Base-by-base conservation (phyloP, 2,113 vertebrate species). In the Hippocampus comes region DNA sequence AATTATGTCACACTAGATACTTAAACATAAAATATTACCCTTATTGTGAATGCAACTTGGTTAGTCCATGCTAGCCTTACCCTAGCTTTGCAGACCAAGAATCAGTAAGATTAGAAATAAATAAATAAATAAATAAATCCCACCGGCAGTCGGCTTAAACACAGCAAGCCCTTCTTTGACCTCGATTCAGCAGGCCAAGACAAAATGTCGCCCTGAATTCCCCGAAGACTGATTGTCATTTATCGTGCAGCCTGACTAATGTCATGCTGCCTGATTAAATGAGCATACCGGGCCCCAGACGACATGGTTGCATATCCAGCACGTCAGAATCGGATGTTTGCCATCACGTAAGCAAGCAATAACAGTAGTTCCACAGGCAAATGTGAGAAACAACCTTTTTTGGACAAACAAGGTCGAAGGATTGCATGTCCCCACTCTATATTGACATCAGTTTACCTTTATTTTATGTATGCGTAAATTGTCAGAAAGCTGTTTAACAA, bases 121-220 rank as follows among this genome's bases (percentile, higher is more conserved):
- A 18, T 1, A 49, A 49, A 51, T 1, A 51, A 20, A 49, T 17
- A 49, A 49, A 49, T n/a, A n/a, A 49, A 65, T 12, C 17, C 38
- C 63, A 48, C 5, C 23, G 43, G 41, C 63, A 41, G 6, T 41
- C 18, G 17, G 14, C 9, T 64, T 42, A 42, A 42, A 21, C 60
- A 63, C 34, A 21, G 21, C 5, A 23, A 6, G 23, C 15, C 23
- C 12, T 46, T 66, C 38, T 48, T 18, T 48, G 64, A 66, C 64
- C 42, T 20, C 64, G 3, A 66, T 66, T 25, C 23, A 27, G 23
- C 64, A 0, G 25, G 42, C 64, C 43, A 18, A 43, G 42, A 66
- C 43, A 46, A 66, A 66, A 66, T 66, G 64, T 66, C 64, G 23
- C 64, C 64, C 23, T 23, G 11, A 66, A 66, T 48, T 66, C 64